Percentiles rank a stretch among this genome's conserved stretches.
Evolutionary conservation across 2,113 vertebrate genomes (phyloP).

Genomic region (Pao palembangensis): DNA sequence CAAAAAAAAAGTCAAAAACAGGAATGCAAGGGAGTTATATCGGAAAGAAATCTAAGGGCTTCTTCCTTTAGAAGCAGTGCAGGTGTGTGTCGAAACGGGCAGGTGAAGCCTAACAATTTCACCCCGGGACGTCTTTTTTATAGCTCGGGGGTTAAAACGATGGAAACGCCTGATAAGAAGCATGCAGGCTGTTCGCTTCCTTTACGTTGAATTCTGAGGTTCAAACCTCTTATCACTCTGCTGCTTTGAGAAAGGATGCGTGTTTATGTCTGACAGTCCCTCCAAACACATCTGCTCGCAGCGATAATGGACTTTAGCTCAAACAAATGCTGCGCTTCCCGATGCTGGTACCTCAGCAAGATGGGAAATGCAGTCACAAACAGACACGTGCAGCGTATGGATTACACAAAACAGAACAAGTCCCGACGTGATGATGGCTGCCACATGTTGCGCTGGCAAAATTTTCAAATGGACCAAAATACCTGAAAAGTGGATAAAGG

Average conservation of each 20-base stretch:
- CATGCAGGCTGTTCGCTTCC: neutral
- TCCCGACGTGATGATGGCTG: conserved; percentile 13
- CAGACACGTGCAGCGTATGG: neutral
- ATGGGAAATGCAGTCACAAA: conserved; percentile 31
- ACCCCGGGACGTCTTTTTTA: neutral
- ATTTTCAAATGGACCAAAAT: neutral
- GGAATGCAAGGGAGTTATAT: neutral
- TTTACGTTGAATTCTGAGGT: neutral
- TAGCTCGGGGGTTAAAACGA: neutral
- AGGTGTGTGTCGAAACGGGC: conserved; percentile 1
- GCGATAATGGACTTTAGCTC: neutral
- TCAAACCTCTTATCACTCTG: neutral
- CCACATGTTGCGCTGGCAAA: conserved; percentile 26
- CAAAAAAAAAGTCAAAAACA: neutral
- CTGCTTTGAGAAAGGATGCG: neutral
- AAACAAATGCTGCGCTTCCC: neutral
- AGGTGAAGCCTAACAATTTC: conserved; percentile 7
- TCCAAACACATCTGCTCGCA: neutral
- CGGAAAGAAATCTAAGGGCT: neutral
- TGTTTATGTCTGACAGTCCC: neutral
- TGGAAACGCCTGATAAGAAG: conserved; percentile 3
- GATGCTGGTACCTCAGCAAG: conserved; percentile 1
- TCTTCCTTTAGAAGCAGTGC: neutral
- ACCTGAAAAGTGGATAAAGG: conserved; percentile 5
- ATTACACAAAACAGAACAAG: conserved; percentile 24